Conservation (phyloP, 2,888 invertebrate species). For the Gastrophysa polygoni region DNA sequence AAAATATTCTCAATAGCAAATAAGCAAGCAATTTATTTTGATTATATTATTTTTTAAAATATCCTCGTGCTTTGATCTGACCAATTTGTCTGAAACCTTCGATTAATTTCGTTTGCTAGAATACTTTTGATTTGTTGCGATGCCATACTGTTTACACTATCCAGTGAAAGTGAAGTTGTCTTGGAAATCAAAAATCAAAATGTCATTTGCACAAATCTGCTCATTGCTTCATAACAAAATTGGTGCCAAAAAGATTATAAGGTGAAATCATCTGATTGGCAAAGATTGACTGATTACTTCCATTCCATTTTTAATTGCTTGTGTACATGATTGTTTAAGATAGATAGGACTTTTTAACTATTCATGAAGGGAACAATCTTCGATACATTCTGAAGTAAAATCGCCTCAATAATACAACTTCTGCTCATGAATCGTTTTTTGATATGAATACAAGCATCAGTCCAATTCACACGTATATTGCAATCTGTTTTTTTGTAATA, state of each 20-base stretch:
- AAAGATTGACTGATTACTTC: conserved; percentile 28
- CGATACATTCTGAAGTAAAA: conserved; percentile 13
- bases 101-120: no score
- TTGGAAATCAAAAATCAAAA: not conserved
- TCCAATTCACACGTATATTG: not conserved
- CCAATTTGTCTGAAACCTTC: not conserved
- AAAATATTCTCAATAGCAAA: not conserved
- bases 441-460: not conserved
- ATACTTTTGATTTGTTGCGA: no score
- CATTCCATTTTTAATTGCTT: conserved; percentile 30
- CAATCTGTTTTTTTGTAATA: not conserved
- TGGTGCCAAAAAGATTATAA: conserved; percentile 23
- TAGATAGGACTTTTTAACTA: not conserved
- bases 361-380: conserved; percentile 26
- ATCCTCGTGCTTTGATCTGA: not conserved
- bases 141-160: no score
- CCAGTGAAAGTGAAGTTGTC: no score
- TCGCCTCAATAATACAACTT: conserved; percentile 27
- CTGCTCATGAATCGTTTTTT: conserved; percentile 25
- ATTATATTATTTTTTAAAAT: no score
- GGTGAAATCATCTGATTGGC: conserved; percentile 3
- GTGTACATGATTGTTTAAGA: not conserved
- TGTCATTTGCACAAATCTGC: conserved; percentile 9
- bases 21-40: no score
- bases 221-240: conserved; percentile 3